These are phyloP conservation scores for Drosophila nigricruria DNA, from an alignment of 2,888 invertebrate species.

Conservation along the genomic window DNA sequence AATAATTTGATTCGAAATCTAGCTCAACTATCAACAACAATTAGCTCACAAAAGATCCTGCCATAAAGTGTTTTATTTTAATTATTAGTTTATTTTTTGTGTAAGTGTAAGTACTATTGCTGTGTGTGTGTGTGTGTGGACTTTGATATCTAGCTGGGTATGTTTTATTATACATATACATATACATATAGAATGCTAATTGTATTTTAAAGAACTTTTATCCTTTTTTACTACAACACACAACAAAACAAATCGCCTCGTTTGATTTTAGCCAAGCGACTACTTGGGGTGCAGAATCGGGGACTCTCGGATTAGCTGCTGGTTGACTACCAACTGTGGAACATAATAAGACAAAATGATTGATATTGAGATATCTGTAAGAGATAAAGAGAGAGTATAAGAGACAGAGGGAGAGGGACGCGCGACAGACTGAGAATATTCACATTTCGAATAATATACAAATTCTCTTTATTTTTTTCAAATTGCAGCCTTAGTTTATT, in stretches of 20 bases:
- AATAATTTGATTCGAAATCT: background rate
- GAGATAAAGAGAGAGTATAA: conserved; percentile 5
- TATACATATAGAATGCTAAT: conserved; percentile 38
- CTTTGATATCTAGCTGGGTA: conserved; percentile 30
- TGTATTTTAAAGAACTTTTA: conserved; percentile 58
- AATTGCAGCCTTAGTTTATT: conserved; percentile 58
- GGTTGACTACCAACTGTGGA: conserved; percentile 38
- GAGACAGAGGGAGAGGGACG: conserved; percentile 20
- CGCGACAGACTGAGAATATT: conserved; percentile 29
- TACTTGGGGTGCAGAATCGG: conserved; percentile 36
- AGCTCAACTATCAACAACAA: background rate
- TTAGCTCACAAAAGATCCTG: conserved; percentile 3
- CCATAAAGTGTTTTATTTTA: background rate
- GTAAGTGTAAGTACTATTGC: conserved; percentile 37
- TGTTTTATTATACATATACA: conserved; percentile 21
- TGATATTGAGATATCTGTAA: conserved; percentile 22
- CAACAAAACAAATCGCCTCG: conserved; percentile 54
- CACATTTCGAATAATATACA: conserved; percentile 24
- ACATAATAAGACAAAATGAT: conserved; percentile 15
- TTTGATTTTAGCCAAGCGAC: conserved; percentile 67
- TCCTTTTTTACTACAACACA: conserved; percentile 42
- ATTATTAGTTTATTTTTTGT: conserved; percentile 3
- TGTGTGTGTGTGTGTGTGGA: conserved; percentile 14
- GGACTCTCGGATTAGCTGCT: conserved; percentile 47
- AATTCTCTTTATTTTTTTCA: conserved; percentile 22